phyloP scores from a whole-genome alignment of 2,113 vertebrate species.

The Hydrolagus affinis region DNA sequence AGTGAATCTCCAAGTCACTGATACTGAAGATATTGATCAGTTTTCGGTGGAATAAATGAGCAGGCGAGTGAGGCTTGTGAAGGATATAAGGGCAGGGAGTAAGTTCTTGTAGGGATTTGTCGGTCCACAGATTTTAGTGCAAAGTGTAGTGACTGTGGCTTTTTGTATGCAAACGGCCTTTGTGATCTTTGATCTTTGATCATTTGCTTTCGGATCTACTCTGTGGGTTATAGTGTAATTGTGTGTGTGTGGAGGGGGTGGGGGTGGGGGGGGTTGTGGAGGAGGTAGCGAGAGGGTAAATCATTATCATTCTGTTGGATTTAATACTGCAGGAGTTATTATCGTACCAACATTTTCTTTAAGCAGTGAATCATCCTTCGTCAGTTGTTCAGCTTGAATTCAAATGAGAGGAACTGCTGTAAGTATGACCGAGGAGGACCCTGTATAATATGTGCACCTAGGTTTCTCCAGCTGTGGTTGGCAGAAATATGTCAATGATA shows the following conservation, averaged over 20 bases:
- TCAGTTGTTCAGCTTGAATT: constrained; percentile 4
- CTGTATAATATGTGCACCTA: constrained; percentile 15
- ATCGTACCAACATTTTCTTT: background rate
- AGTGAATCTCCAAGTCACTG: too few relatives aligned
- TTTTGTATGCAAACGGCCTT: background rate
- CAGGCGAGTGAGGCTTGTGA: too few relatives aligned
- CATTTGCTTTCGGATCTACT: background rate
- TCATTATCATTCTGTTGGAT: background rate
- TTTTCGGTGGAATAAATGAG: too few relatives aligned
- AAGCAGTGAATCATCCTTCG: constrained; percentile 3
- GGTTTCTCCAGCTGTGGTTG: constrained; percentile 22
- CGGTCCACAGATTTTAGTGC: too few relatives aligned
- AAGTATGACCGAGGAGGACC: constrained; percentile 2
- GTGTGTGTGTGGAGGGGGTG: too few relatives aligned
- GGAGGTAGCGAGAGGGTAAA: too few relatives aligned
- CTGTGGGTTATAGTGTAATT: background rate
- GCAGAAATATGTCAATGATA: constrained; percentile 30
- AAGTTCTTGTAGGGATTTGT: too few relatives aligned
- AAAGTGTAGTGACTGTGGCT: too few relatives aligned
- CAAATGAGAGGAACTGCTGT: constrained; percentile 11
- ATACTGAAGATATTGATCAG: too few relatives aligned
- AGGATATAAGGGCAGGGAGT: too few relatives aligned
- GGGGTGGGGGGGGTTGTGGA: too few relatives aligned
- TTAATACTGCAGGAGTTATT: constrained; percentile 24
- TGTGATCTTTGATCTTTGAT: background rate